Percentiles rank a stretch among this genome's conserved stretches.
These are phyloP conservation scores for Pelusios castaneus DNA, from an alignment of 2,113 vertebrate genomes.

Conservation along the genomic window DNA sequence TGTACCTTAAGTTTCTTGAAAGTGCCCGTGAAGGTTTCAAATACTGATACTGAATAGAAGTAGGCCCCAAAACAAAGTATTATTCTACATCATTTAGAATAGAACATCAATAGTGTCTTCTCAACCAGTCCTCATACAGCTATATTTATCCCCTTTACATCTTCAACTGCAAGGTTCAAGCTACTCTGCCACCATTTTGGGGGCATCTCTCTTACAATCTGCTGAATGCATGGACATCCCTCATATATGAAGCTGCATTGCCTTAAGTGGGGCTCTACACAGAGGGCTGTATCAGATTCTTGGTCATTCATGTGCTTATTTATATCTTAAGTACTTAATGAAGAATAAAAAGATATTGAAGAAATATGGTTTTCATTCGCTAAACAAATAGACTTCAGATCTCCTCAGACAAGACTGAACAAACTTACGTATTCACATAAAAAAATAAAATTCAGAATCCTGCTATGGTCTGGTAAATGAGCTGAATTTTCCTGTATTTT, in stretches of 20 bases:
- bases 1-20: not conserved
- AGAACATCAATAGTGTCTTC: not conserved
- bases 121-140: not conserved
- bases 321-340: not conserved
- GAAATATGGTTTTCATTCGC: not conserved
- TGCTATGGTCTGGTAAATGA: accelerated
- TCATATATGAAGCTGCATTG: accelerated
- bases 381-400: not conserved
- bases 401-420: accelerated
- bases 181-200: not conserved
- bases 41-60: not conserved
- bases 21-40: not conserved
- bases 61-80: not conserved
- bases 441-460: not conserved
- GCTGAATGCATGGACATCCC: not conserved
- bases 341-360: not conserved
- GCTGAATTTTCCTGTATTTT: accelerated
- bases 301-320: accelerated
- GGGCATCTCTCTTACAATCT: not conserved
- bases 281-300: not conserved
- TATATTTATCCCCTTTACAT: accelerated
- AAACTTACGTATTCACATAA: accelerated
- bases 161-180: not conserved
- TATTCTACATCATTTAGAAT: not conserved
- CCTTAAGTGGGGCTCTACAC: accelerated